phyloP scores from a whole-genome alignment of 2,888 invertebrate species.

The Orthonychiurus folsomi region DNA sequence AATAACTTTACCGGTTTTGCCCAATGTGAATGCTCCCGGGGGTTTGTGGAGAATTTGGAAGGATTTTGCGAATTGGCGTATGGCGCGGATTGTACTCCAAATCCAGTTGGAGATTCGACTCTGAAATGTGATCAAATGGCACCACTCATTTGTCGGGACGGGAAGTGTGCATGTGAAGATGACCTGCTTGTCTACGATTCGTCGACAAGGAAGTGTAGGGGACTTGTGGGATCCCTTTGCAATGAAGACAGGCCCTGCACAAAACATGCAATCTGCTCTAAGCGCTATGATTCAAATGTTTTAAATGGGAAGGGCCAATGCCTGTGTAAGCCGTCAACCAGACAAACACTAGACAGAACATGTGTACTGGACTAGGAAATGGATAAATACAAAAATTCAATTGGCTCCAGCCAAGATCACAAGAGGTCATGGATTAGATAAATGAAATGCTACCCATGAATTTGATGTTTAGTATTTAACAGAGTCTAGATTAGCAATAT shows the following conservation, averaged over 20 bases:
- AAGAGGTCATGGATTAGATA: no score
- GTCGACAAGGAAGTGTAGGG: neutral
- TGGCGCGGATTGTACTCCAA: neutral
- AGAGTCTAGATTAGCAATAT: no score
- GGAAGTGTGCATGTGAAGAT: neutral
- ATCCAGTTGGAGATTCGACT: neutral
- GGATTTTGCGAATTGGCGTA: neutral
- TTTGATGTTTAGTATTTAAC: no score
- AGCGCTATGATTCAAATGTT: neutral
- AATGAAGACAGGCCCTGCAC: neutral
- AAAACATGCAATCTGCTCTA: neutral
- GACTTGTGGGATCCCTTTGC: neutral
- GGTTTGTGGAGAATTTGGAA: neutral
- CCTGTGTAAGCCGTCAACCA: neutral
- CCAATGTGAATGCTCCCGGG: neutral
- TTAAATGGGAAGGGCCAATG: neutral
- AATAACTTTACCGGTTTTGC: neutral
- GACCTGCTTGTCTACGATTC: neutral
- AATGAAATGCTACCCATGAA: no score
- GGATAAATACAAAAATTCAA: no score
- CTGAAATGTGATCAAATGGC: neutral
- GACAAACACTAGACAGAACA: neutral
- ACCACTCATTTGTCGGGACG: neutral
- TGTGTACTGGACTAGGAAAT: no score
- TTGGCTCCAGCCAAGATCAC: no score